Percentiles rank a stretch among this genome's conserved stretches.
These are phyloP conservation scores for Cataglyphis rosenhaueri DNA, from an alignment of 2,888 invertebrate species.

Conservation along the genomic window DNA sequence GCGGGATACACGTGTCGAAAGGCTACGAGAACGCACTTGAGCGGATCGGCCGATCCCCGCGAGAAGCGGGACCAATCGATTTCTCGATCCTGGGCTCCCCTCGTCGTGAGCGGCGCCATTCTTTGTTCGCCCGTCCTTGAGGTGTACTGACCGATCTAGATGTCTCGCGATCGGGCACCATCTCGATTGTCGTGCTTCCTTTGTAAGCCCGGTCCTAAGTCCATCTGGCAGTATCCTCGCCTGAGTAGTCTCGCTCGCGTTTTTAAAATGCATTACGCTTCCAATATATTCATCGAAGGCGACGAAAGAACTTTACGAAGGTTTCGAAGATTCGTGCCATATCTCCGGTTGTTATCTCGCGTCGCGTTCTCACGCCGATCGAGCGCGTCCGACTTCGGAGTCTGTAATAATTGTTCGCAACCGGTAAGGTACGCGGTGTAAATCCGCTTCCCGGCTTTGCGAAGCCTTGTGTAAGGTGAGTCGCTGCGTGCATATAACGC, in stretches of 20 bases:
- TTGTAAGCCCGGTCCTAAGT: neutral
- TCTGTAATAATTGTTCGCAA: constrained; percentile 42
- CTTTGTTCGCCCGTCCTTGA: constrained; percentile 67
- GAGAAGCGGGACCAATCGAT: constrained; percentile 72
- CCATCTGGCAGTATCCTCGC: neutral
- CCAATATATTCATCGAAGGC: neutral
- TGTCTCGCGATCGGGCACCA: constrained; percentile 54
- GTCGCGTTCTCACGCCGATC: constrained; percentile 45
- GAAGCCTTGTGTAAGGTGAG: constrained; percentile 61
- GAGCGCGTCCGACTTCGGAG: constrained; percentile 23
- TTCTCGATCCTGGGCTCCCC: constrained; percentile 57
- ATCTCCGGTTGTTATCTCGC: neutral
- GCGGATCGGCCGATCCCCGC: constrained; percentile 69
- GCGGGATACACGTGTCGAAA: constrained; percentile 72
- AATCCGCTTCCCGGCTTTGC: constrained; percentile 63
- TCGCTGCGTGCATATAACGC: constrained; percentile 57
- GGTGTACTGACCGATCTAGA: constrained; percentile 56
- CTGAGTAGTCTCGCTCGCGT: neutral
- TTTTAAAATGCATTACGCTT: neutral
- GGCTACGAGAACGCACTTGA: constrained; percentile 69
- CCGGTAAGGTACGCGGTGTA: constrained; percentile 40
- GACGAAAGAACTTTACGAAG: neutral
- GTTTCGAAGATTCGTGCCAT: neutral
- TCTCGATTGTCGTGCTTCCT: constrained; percentile 46
- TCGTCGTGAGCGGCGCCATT: constrained; percentile 61